phyloP scores from a whole-genome alignment of 2,888 invertebrate species.

The Flabesymbios commensalis region DNA sequence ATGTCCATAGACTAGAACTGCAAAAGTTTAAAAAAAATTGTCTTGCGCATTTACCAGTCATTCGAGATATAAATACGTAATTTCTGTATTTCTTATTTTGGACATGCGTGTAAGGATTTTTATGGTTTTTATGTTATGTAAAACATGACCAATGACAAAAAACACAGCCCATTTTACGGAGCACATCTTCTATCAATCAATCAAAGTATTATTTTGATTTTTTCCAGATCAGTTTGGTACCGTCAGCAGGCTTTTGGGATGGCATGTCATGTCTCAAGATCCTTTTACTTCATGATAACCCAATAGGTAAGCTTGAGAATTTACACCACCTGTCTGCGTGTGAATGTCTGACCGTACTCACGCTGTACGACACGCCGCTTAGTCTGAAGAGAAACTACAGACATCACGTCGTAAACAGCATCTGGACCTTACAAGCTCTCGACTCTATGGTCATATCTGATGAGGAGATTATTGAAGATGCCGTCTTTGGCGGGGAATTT shows the following conservation, averaged over 20 bases:
- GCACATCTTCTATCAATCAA: too few relatives aligned
- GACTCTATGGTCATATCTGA: constrained; percentile 58
- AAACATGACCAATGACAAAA: too few relatives aligned
- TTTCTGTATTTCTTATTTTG: too few relatives aligned
- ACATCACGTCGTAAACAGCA: constrained; percentile 59
- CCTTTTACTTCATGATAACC: constrained; percentile 60
- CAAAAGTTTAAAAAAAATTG: too few relatives aligned
- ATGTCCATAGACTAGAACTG: too few relatives aligned
- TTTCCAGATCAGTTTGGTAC: constrained; percentile 49
- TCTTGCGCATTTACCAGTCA: too few relatives aligned
- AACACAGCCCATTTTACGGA: too few relatives aligned
- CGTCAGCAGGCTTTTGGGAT: constrained; percentile 54
- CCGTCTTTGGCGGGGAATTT: constrained; percentile 45
- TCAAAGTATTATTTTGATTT: background rate
- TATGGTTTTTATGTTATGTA: too few relatives aligned
- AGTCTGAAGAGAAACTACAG: constrained; percentile 57
- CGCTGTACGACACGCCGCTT: constrained; percentile 59
- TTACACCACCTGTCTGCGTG: constrained; percentile 51
- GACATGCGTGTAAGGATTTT: too few relatives aligned
- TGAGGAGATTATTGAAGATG: constrained; percentile 62
- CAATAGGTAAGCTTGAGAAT: constrained; percentile 54
- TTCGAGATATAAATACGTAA: too few relatives aligned
- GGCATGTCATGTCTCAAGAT: constrained; percentile 46
- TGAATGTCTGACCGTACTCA: constrained; percentile 43
- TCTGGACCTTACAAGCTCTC: constrained; percentile 57